These are phyloP conservation scores for Xanthia togata DNA, from an alignment of 2,888 invertebrate genomes.

Conservation along the genomic window DNA sequence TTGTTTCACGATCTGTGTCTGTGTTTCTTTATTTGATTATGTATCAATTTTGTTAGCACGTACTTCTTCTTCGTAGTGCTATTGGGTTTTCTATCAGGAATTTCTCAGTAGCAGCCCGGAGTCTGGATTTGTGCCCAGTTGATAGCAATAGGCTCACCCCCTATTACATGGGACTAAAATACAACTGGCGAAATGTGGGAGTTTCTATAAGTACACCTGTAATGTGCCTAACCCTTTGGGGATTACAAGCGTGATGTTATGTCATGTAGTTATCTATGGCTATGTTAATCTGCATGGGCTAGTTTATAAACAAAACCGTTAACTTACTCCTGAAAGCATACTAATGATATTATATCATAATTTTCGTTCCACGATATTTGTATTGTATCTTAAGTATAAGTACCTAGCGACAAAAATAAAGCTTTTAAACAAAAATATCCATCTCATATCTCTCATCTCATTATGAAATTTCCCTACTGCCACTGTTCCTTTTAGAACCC, in stretches of 20 bases:
- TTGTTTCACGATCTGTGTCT: no score
- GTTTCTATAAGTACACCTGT: no score
- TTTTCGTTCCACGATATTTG: background rate
- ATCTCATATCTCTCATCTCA: constrained; percentile 5
- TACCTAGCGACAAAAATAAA: background rate
- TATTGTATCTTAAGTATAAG: background rate
- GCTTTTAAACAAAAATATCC: background rate
- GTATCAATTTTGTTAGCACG: no score
- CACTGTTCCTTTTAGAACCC: constrained; percentile 4
- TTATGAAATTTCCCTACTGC: constrained; percentile 3
- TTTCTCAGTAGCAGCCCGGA: background rate
- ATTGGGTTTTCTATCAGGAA: no score
- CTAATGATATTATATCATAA: background rate
- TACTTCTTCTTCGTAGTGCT: no score
- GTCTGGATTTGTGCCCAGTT: background rate
- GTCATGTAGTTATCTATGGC: no score
- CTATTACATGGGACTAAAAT: no score
- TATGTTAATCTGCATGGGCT: no score
- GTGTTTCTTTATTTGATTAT: no score
- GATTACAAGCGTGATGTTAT: no score
- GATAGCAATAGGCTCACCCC: background rate
- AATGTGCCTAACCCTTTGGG: no score
- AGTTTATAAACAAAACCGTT: no score
- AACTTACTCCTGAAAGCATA: background rate
- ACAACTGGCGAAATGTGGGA: background rate